Evolutionary conservation across 2,113 vertebrate species (phyloP), one percentile per base, ranked within the genome.

Genomic region (Actenoides lindsayi): DNA sequence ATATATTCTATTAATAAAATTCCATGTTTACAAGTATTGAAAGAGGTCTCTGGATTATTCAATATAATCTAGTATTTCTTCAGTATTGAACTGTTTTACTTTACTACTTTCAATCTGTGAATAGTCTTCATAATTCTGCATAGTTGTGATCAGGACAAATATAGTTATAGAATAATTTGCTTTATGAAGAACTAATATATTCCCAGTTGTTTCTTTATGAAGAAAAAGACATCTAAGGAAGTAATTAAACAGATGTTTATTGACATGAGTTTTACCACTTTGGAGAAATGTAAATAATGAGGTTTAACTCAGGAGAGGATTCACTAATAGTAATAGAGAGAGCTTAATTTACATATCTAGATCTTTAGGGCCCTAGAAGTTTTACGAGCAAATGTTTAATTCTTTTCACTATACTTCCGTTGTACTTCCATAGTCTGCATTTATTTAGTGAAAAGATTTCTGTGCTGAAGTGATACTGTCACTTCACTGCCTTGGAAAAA

Each of bases 181-280:
- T 96, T 85, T 83, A 78, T 71, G 31, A 80, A 77, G 50, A 71
- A 90, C 64, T 75, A 48, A 23, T 64, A 23, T 83, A 78, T 68
- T 81, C 60, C 50, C 53, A 64, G 18, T 48, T 84, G 41, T 93
- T 97, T 79, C 76, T 95, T 92, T 71, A 84, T 70, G 71, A 94
- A 92, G 73, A 90, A 80, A 65, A 93, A 94, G 44, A 39, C 30
- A 57, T 85, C 68, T 74, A 93, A 78, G 81, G 85, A 95, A 89
- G 56, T 84, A 94, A 94, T 96, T 96, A 93, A 93, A 93, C 65
- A 69, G 68, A 71, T 87, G 39, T 51, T 97, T 97, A 95, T 95
- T 82, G 88, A 87, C 54, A 67, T 54, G 41, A 54, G 23, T 57
- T 93, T 75, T 87, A 42, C 42, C 21, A 63, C 57, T 87, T 95